Conservation (phyloP, 2,888 invertebrate species). For the Colletes collaris region DNA sequence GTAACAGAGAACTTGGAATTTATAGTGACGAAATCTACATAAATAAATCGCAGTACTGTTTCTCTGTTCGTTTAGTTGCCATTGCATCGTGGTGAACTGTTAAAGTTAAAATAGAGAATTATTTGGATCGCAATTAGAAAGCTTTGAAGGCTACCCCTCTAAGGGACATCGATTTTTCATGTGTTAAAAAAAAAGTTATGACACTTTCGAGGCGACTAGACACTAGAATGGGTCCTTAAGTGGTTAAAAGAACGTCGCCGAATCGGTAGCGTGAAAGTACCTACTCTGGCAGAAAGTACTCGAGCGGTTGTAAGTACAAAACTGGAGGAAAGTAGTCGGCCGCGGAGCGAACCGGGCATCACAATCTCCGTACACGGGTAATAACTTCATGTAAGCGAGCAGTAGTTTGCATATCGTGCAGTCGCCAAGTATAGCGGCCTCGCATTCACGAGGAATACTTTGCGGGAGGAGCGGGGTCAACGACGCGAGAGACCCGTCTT, state of each 20-base stretch:
- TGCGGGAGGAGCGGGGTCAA: slow-evolving; percentile 38
- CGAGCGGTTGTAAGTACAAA: background rate
- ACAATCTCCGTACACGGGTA: slow-evolving; percentile 44
- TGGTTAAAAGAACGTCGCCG: slow-evolving; percentile 4
- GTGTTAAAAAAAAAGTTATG: too few relatives aligned
- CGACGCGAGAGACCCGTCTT: slow-evolving; percentile 37
- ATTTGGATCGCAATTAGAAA: too few relatives aligned
- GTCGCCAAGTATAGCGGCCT: slow-evolving; percentile 32
- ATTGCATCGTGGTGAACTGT: too few relatives aligned
- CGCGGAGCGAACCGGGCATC: slow-evolving; percentile 13
- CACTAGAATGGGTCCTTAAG: background rate
- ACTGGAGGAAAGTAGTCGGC: slow-evolving; percentile 23
- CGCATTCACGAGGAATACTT: slow-evolving; percentile 11
- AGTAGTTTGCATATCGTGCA: slow-evolving; percentile 58
- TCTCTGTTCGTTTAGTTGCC: too few relatives aligned
- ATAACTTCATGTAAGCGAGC: slow-evolving; percentile 56
- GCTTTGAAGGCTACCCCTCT: too few relatives aligned
- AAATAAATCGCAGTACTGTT: too few relatives aligned
- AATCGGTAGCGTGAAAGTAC: slow-evolving; percentile 7
- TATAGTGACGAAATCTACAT: too few relatives aligned
- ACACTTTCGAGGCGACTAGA: too few relatives aligned
- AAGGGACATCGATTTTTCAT: too few relatives aligned
- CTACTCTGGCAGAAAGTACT: background rate
- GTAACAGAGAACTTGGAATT: too few relatives aligned
- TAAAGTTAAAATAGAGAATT: too few relatives aligned